phyloP scores from a whole-genome alignment of 1,140 invertebrate species.

The Procambarus clarkii region DNA sequence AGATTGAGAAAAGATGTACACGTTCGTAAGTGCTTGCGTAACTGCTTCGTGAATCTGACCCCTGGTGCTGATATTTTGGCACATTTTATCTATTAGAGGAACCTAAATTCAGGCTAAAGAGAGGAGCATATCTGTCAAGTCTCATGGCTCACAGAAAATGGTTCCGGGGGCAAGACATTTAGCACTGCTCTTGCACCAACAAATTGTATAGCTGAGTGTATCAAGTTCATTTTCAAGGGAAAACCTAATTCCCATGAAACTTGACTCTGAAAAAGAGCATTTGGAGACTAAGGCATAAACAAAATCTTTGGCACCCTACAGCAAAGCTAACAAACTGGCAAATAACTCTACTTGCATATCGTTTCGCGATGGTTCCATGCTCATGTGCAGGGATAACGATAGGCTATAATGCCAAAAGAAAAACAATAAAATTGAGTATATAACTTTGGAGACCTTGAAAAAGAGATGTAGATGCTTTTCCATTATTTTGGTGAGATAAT shows the following conservation, averaged over 20 bases:
- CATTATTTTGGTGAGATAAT: constrained; percentile 18
- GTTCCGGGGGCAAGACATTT: neutral
- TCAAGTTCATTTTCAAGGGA: neutral
- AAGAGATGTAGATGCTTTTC: constrained; percentile 39
- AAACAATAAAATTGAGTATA: constrained; percentile 35
- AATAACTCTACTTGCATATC: constrained; percentile 70
- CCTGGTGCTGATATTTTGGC: constrained; percentile 58
- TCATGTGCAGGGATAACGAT: constrained; percentile 67
- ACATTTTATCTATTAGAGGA: constrained; percentile 52
- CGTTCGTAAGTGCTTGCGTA: too few species aligned
- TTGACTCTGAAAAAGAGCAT: constrained; percentile 44
- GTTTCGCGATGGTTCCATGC: constrained; percentile 70
- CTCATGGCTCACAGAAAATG: constrained; percentile 41
- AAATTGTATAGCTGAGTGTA: neutral
- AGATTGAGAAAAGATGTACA: too few species aligned
- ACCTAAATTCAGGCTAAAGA: constrained; percentile 53
- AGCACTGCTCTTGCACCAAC: neutral
- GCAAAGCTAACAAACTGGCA: constrained; percentile 65
- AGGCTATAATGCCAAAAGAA: constrained; percentile 41
- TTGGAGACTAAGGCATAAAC: constrained; percentile 54
- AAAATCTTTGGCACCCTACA: constrained; percentile 69
- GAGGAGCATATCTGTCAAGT: constrained; percentile 53
- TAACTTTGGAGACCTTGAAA: constrained; percentile 52
- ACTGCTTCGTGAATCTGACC: too few species aligned
- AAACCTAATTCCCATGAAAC: constrained; percentile 46